These are phyloP conservation scores for Heterotis niloticus DNA, from an alignment of 2,113 vertebrate genomes.

Conservation along the genomic window DNA sequence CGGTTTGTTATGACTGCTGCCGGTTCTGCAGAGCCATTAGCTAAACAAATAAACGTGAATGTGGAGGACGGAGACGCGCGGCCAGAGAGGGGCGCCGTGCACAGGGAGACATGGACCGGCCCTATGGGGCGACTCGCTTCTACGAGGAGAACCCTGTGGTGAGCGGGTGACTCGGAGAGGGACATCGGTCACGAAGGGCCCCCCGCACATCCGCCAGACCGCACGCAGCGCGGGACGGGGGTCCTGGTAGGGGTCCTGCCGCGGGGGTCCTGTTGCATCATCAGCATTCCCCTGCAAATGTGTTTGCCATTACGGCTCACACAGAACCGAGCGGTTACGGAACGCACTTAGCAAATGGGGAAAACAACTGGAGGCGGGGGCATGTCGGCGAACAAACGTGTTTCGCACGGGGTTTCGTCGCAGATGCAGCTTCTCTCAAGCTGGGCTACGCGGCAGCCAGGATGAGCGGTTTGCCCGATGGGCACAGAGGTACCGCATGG, in stretches of 20 bases:
- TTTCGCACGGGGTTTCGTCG: too few species aligned
- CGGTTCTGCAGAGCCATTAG: constrained; percentile 11
- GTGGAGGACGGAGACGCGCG: constrained; percentile 1
- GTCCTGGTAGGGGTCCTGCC: neutral
- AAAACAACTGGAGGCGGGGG: neutral
- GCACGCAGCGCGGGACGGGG: neutral
- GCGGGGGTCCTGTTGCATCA: neutral
- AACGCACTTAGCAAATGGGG: neutral
- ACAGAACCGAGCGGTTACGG: neutral
- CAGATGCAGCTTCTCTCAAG: too few species aligned
- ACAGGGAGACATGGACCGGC: too few species aligned
- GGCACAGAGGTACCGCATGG: too few species aligned
- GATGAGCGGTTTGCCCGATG: too few species aligned
- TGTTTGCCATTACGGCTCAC: constrained; percentile 12
- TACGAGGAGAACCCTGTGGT: neutral
- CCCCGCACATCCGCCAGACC: too few species aligned
- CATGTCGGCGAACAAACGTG: neutral
- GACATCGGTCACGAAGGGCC: too few species aligned
- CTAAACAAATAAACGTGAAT: constrained; percentile 23
- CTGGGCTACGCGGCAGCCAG: too few species aligned
- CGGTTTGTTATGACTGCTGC: constrained; percentile 19
- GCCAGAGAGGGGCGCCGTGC: neutral
- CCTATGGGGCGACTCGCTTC: too few species aligned
- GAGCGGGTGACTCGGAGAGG: too few species aligned
- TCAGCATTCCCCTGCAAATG: neutral